Evolutionary conservation across 2,888 invertebrate genomes (phyloP), one percentile per base, ranked within the genome.

Genomic region (Poecilus cupreus): DNA sequence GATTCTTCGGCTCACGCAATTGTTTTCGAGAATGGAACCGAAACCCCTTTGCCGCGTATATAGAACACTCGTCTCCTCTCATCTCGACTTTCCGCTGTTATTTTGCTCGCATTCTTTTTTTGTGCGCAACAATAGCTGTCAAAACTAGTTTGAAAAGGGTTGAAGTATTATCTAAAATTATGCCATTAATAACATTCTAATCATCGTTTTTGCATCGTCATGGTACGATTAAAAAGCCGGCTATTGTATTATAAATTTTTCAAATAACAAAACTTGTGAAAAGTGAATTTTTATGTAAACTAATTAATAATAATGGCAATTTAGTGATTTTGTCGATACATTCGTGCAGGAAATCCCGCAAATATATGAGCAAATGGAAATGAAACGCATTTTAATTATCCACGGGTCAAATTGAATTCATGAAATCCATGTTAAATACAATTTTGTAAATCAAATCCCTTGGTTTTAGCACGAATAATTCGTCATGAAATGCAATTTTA

Each of bases 121-220:
- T 78, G 18, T 24, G 20, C 37, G 20, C 26, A 54, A 80, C 80
- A 80, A 80, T 80, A 16, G 54, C 54, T 80, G 80, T 80, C 70
- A 80, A 80, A 80, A 70, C 54, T 70, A 72, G n/a, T 72, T 80
- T 80, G 80, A 80, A 80, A 80, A 80, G 72, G 80, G 80, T 77
- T 77, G 64, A 77, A 77, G 60, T 72, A 79, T 79, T 79, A 68
- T 79, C 68, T 51, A 43, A 64, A 46, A 68, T 68, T 51, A 54
- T 72, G 54, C 43, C 80, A 80, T 80, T 80, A 80, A 80, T 80
- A 72, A 80, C 54, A 72, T 49, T 72, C 39, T 80, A 70, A 70
- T 80, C 70, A 54, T 70, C 32, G 57, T 60, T 77, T 60, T 64
- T 77, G 77, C 77, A 39, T 18, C 26, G 77, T 77, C 77, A 77